These are phyloP conservation scores for Reticulitermes lucifugus DNA, from an alignment of 2,888 invertebrate species.

Conservation along the genomic window DNA sequence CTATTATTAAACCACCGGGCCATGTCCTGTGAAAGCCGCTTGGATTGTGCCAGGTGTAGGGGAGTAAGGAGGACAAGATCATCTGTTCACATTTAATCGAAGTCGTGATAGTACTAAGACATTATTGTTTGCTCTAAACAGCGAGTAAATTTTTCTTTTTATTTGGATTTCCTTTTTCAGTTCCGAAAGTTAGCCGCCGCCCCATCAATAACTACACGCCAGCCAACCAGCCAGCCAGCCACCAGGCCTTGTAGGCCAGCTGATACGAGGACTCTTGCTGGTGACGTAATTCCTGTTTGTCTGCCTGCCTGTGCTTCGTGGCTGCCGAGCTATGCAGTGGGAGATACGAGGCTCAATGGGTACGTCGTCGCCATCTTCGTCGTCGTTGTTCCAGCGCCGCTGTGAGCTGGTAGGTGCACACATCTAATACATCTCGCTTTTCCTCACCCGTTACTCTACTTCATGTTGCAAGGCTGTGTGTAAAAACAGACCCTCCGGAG, in stretches of 20 bases:
- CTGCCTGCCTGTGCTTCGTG: slow-evolving; percentile 32
- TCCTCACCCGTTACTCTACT: neutral
- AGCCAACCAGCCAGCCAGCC: slow-evolving; percentile 7
- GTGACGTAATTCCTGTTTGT: slow-evolving; percentile 34
- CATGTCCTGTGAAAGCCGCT: neutral
- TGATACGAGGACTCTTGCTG: slow-evolving; percentile 31
- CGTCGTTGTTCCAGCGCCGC: slow-evolving; percentile 36
- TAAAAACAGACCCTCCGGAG: neutral
- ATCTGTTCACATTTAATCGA: neutral
- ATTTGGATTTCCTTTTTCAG: neutral
- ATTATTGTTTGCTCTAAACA: neutral
- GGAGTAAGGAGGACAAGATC: neutral
- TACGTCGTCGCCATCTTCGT: slow-evolving; percentile 28
- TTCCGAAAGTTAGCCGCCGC: neutral
- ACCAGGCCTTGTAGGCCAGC: slow-evolving; percentile 30
- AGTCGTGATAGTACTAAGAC: neutral
- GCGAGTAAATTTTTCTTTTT: neutral
- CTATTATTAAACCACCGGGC: slow-evolving; percentile 1
- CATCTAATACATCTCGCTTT: neutral
- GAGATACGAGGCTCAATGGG: slow-evolving; percentile 21
- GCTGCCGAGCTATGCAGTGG: slow-evolving; percentile 30
- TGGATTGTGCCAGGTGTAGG: neutral
- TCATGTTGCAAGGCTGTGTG: neutral
- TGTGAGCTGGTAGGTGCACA: slow-evolving; percentile 16
- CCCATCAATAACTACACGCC: slow-evolving; percentile 27